Evolutionary conservation across 1,140 invertebrate genomes (phyloP), one percentile per base, ranked within the genome.

Genomic region (Delia radicum): DNA sequence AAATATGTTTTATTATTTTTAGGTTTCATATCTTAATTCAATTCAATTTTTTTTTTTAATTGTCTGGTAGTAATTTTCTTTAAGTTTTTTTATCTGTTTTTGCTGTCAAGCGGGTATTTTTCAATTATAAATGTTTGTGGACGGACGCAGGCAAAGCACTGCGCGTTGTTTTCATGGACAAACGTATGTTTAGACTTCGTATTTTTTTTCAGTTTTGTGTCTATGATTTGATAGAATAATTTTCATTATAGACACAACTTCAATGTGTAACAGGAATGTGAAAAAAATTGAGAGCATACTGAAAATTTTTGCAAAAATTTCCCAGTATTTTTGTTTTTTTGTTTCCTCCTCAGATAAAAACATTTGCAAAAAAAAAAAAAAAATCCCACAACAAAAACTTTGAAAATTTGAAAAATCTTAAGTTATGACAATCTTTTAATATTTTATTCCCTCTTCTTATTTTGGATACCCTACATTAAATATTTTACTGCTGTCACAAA

Each of bases 101-200:
- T 65, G 13, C n/a, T 29, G 62, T 27, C 18, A 28, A 29, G 24
- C 27, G 62, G 48, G 13, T 65, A 15, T 6, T 55, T 55, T 69
- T 69, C n/a, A 31, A 24, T 55, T 48, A 21, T 55, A 69, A 69
- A 69, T 26, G 27, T 69, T 69, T 69, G 31, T 69, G 65, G 65
- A 69, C 65, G 65, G 65, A 69, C 65, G 29, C 65, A 69, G 65
- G 65, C 29, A 33, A 69, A 69, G 29, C 65, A 69, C 65, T 69
- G 65, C 65, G 65, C 65, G 65, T 69, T 69, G 29, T 69, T 69
- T 69, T 69, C 65, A 69, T 69, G 65, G 29, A 33, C 29, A 69
- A 69, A 69, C 31, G 65, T 69, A 31, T 69, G 65, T 28, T 69
- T 33, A 69, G 29, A 69, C 29, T 69, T 69, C 18, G 65, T 6